Base-by-base conservation (phyloP, 2,113 vertebrate genomes). In the Notarius lentiginosus region DNA sequence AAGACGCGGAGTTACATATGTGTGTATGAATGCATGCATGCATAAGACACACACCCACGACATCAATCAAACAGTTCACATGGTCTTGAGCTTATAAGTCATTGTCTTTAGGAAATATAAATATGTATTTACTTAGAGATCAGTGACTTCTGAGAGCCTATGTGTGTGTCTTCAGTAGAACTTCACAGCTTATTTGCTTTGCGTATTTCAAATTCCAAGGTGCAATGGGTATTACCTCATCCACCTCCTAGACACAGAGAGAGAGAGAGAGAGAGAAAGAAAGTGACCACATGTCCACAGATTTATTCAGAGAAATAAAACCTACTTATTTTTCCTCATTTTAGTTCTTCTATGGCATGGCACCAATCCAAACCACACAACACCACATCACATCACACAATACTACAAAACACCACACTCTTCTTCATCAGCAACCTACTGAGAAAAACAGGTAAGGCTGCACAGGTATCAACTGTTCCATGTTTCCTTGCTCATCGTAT, bases 111-210 rank as follows among this genome's bases (percentile, higher is more conserved):
- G 20, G 14, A 51, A 47, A 75, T 51, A 51, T 24, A 53, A 77
- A 79, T 30, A 18, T 18, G n/a, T n/a, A 79, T 79, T 56, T n/a
- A 15, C 11, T 51, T 77, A 55, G 6, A 55, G 24, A 7, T 27
- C 24, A 55, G 24, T 77, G 49, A 55, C 8, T 27, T 49, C 30
- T 84, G 82, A 55, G 30, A 68, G 30, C 49, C 9, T 72, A 15
- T 81, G 83, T 81, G 79, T n/a, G 47, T n/a, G 58, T 51, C 18
- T 66, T 65, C 12, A 55, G 55, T 82, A 58, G 34, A 88, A 76
- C 24, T 66, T 82, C 56, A 85, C 73, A 77, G 41, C 53, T 73
- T 56, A 85, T 85, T 81, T 79, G 15, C 17, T 73, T 56, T 73
- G 22, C 12, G 60, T 77, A 87, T 49, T 77, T 77, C 56, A 73